Percentiles rank a stretch among this genome's conserved stretches.
Evolutionary conservation across 2,888 invertebrate species (phyloP).

Genomic region (Epicampocera succincta): DNA sequence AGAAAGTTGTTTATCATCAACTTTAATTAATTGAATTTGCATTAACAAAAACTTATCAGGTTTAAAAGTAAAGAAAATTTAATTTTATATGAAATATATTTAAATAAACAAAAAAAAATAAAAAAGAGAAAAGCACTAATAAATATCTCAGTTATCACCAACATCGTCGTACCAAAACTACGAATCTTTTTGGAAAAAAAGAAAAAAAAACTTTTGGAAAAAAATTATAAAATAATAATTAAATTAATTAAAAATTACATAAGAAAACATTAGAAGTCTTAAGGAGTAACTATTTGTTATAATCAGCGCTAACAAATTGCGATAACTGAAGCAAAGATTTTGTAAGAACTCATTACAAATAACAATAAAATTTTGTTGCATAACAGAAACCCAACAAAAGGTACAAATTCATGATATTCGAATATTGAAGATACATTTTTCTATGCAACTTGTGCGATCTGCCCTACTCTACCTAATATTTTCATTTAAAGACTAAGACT

Average conservation of each 20-base stretch:
- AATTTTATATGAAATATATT: constrained; percentile 63
- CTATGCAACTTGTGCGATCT: neutral
- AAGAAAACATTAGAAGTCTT: constrained; percentile 66
- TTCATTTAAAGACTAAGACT: neutral
- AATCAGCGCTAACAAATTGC: constrained; percentile 58
- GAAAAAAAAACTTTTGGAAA: constrained; percentile 31
- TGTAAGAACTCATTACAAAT: constrained; percentile 39
- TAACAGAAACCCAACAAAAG: constrained; percentile 59
- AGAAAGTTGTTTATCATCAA: constrained; percentile 46
- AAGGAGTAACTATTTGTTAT: constrained; percentile 37
- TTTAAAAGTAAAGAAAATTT: constrained; percentile 55
- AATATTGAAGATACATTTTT: neutral
- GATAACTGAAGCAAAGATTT: constrained; percentile 46
- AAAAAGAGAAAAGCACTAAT: constrained; percentile 54
- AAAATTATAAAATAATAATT: constrained; percentile 8
- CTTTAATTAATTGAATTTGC: constrained; percentile 41
- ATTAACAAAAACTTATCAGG: constrained; percentile 59
- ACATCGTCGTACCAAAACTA: constrained; percentile 33
- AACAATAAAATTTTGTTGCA: constrained; percentile 52
- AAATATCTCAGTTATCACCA: constrained; percentile 37
- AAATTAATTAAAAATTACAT: constrained; percentile 37
- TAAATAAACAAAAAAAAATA: too few relatives aligned
- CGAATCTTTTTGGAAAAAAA: constrained; percentile 61
- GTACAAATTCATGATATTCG: constrained; percentile 45
- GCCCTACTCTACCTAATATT: constrained; percentile 9